phyloP scores from a whole-genome alignment of 2,113 vertebrate species.

The Eulemur macaco region DNA sequence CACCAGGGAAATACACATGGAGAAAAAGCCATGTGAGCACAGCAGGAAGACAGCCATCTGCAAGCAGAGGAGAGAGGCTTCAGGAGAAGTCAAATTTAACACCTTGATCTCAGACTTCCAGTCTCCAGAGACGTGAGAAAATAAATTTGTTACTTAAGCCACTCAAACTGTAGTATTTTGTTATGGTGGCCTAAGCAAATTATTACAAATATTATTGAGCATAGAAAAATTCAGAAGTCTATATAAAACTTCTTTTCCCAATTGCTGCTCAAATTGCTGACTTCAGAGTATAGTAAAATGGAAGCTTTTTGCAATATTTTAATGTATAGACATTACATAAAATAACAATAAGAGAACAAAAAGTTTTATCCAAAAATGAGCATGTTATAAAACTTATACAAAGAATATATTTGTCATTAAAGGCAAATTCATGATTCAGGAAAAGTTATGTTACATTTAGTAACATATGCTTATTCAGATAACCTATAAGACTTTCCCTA shows the following conservation, averaged over 20 bases:
- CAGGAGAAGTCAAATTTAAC: neutral
- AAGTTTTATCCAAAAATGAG: neutral
- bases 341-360: neutral
- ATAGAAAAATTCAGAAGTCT: neutral
- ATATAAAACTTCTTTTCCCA: neutral
- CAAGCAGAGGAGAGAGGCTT: neutral
- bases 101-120: neutral
- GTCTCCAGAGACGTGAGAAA: neutral
- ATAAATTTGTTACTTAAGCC: neutral
- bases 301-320: neutral
- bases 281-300: neutral
- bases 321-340: neutral
- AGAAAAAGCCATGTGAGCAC: fast-evolving
- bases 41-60: neutral
- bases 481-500: neutral
- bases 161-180: neutral
- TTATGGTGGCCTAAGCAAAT: neutral
- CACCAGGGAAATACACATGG: fast-evolving
- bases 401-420: neutral
- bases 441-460: neutral
- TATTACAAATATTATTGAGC: neutral
- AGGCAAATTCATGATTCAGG: neutral
- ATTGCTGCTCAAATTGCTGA: neutral
- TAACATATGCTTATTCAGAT: neutral
- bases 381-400: neutral